These are phyloP conservation scores for Rhyacophila brunnea DNA, from an alignment of 1,140 invertebrate species.

Conservation along the genomic window DNA sequence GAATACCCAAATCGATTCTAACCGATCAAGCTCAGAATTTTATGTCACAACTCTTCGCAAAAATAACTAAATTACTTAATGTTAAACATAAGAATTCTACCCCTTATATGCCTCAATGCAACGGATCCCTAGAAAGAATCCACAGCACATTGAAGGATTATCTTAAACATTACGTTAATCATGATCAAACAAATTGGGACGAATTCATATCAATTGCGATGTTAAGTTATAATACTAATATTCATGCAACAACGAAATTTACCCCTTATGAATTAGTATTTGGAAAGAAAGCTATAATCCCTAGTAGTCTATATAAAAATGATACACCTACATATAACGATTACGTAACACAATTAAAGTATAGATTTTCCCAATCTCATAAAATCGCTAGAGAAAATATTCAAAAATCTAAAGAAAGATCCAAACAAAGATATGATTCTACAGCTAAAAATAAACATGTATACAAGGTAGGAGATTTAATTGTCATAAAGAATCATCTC, in stretches of 20 bases:
- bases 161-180: conserved; percentile 40
- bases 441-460: conserved; percentile 15
- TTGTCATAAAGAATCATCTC: background rate
- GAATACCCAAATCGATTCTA: conserved; percentile 39
- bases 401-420: conserved; percentile 34
- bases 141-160: conserved; percentile 42
- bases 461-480: conserved; percentile 31
- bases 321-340: conserved; percentile 39
- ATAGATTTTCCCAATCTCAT: conserved; percentile 37
- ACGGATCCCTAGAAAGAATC: conserved; percentile 39
- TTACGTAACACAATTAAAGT: conserved; percentile 37
- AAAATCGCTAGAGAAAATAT: conserved; percentile 34
- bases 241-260: conserved; percentile 41
- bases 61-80: conserved; percentile 32
- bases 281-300: conserved; percentile 38
- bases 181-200: conserved; percentile 41
- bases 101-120: conserved; percentile 36
- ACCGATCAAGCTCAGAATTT: conserved; percentile 41
- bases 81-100: conserved; percentile 33
- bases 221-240: no score
- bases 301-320: conserved; percentile 24
- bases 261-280: conserved; percentile 47
- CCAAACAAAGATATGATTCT: conserved; percentile 38
- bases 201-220: conserved; percentile 38
- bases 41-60: conserved; percentile 12